These are phyloP conservation scores for Enteromius mattozi DNA, from an alignment of 2,797 vertebrate genomes.

Conservation along the genomic window DNA sequence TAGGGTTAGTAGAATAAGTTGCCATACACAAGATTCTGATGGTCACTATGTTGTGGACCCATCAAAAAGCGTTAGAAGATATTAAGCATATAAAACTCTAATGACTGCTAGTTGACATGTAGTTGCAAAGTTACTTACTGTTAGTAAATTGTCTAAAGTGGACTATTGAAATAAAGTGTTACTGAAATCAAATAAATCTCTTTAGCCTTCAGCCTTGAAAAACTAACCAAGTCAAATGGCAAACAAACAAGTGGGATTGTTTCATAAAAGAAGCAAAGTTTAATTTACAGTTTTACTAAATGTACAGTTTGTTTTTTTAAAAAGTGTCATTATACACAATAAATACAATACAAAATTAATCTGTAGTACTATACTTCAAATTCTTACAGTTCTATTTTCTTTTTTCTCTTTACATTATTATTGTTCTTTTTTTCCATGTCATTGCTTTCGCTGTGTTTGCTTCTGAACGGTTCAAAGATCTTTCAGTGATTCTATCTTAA, in stretches of 20 bases:
- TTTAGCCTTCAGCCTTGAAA: conserved; percentile 27
- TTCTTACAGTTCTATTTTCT: conserved; percentile 80
- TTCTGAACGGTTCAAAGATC: conserved; percentile 77
- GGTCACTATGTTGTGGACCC: too few species aligned
- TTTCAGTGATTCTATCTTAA: conserved; percentile 46
- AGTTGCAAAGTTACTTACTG: too few species aligned
- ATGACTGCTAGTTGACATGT: too few species aligned
- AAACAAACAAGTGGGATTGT: conserved; percentile 62
- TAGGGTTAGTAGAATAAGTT: too few species aligned
- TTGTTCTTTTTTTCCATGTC: conserved; percentile 80
- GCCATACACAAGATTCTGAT: too few species aligned
- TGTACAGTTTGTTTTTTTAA: conserved; percentile 93
- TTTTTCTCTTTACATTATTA: conserved; percentile 80
- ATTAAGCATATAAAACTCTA: too few species aligned
- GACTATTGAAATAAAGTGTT: too few species aligned
- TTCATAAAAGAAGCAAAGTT: conserved; percentile 94
- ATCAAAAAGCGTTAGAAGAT: too few species aligned
- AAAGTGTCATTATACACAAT: conserved; percentile 99
- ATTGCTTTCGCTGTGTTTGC: conserved; percentile 80
- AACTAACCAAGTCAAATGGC: conserved; percentile 10
- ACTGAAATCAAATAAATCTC: background rate
- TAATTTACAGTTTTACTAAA: conserved; percentile 99
- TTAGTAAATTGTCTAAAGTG: too few species aligned
- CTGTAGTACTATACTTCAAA: conserved; percentile 96
- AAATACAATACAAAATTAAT: conserved; percentile 99